A percentile compares a stretch with the other conserved stretches of the same genome.
phyloP scores from a whole-genome alignment of 2,113 vertebrate genomes.

The Mellivora capensis region DNA sequence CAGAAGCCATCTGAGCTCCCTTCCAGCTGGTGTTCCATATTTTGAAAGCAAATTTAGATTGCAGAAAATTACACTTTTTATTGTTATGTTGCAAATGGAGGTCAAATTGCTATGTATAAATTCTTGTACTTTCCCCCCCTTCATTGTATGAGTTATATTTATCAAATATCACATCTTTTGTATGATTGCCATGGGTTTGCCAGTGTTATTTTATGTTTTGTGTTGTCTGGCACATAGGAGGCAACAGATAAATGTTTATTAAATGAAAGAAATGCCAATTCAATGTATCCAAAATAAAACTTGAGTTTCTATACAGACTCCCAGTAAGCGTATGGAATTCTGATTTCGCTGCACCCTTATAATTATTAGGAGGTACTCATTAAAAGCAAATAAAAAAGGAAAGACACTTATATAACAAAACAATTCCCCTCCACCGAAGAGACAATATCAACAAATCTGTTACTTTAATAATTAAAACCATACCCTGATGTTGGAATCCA shows the following conservation, averaged over 20 bases:
- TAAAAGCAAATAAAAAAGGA: neutral
- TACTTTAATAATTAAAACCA: neutral
- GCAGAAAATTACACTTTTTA: constrained; percentile 37
- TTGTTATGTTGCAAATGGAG: neutral
- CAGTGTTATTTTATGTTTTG: constrained; percentile 44
- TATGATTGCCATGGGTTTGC: constrained; percentile 22
- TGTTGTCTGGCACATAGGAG: constrained; percentile 44
- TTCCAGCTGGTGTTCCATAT: constrained; percentile 66
- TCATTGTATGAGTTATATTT: constrained; percentile 57
- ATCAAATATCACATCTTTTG: constrained; percentile 41
- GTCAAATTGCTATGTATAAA: constrained; percentile 54
- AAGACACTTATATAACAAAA: neutral
- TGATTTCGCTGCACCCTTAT: neutral
- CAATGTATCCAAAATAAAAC: constrained; percentile 39
- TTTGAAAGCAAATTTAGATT: constrained; percentile 63
- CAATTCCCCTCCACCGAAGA: neutral
- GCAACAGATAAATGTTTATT: constrained; percentile 40
- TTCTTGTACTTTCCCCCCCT: constrained; percentile 27
- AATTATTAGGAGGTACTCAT: neutral
- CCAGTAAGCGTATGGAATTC: neutral
- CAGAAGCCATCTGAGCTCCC: constrained; percentile 49
- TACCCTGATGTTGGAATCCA: neutral
- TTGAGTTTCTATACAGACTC: neutral
- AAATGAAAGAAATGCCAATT: constrained; percentile 15
- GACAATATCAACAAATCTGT: neutral